Evolutionary conservation across 2,888 invertebrate genomes (phyloP).

Genomic region (Formica aserva): DNA sequence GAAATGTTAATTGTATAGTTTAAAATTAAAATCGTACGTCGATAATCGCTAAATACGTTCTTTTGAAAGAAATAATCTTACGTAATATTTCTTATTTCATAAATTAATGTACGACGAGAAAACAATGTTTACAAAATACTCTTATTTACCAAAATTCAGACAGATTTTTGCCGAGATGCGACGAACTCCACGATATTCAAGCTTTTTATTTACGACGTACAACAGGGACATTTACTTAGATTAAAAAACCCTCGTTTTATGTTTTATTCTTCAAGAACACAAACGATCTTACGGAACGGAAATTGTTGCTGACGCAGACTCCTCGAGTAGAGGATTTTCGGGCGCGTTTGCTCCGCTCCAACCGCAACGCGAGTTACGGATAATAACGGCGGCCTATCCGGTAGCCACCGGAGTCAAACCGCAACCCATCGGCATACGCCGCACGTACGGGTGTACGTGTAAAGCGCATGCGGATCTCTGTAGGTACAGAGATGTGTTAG

Average conservation of each 20-base stretch:
- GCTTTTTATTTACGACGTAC: not conserved
- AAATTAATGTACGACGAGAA: not conserved
- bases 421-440: constrained; percentile 80
- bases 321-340: constrained; percentile 70
- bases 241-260: not conserved
- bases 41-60: not conserved
- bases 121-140: not conserved
- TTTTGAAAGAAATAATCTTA: not conserved
- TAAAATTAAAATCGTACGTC: not conserved
- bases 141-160: not conserved
- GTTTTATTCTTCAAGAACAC: constrained; percentile 1
- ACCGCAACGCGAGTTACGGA: constrained; percentile 81
- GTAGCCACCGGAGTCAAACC: constrained; percentile 79
- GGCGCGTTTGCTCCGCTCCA: constrained; percentile 78
- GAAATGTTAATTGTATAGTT: not conserved
- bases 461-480: constrained; percentile 67
- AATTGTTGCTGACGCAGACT: not conserved
- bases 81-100: not conserved
- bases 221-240: not conserved
- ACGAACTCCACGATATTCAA: not conserved
- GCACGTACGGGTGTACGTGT: constrained; percentile 76
- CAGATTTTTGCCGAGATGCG: not conserved
- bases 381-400: constrained; percentile 81
- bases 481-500: not conserved
- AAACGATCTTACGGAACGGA: not conserved